phyloP scores from a whole-genome alignment of 1,140 invertebrate species.

The Pseudomyrmex flavicornis region DNA sequence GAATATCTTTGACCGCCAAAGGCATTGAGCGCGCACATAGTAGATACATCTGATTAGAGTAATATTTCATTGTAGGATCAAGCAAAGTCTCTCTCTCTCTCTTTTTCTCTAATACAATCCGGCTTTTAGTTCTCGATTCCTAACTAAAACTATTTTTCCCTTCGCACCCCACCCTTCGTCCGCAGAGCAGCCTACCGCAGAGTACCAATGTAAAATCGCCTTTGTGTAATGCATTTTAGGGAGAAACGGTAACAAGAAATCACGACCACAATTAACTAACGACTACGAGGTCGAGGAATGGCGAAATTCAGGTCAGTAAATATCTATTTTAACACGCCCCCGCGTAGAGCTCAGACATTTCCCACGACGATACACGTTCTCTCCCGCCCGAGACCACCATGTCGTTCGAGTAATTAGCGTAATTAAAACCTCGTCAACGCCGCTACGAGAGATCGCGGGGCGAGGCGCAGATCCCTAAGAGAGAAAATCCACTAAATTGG shows the following conservation, averaged over 20 bases:
- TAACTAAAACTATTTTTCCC: conserved; percentile 45
- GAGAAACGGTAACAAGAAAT: conserved; percentile 80
- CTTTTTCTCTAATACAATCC: too few relatives aligned
- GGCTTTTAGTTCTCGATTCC: conserved; percentile 47
- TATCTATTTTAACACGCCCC: conserved; percentile 71
- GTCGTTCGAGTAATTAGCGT: conserved; percentile 75
- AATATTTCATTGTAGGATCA: conserved; percentile 32
- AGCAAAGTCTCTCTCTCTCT: not conserved
- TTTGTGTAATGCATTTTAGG: conserved; percentile 77
- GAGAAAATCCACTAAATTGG: conserved; percentile 68
- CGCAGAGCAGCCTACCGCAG: conserved; percentile 24
- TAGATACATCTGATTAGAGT: conserved; percentile 58
- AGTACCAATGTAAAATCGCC: conserved; percentile 64
- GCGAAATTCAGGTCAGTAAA: conserved; percentile 86
- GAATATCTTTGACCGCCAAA: not conserved
- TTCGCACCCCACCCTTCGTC: not conserved
- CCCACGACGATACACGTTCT: conserved; percentile 68
- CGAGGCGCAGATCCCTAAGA: conserved; percentile 40
- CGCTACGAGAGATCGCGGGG: conserved; percentile 28
- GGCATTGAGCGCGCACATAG: not conserved
- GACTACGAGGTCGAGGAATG: conserved; percentile 88
- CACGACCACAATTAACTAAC: conserved; percentile 79
- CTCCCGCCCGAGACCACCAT: conserved; percentile 41
- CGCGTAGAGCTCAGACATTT: conserved; percentile 58
- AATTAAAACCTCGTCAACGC: conserved; percentile 75